Evolutionary conservation across 2,797 vertebrate species (phyloP), one percentile per base, ranked within the genome.

Genomic region (Dicrostonyx torquatus): DNA sequence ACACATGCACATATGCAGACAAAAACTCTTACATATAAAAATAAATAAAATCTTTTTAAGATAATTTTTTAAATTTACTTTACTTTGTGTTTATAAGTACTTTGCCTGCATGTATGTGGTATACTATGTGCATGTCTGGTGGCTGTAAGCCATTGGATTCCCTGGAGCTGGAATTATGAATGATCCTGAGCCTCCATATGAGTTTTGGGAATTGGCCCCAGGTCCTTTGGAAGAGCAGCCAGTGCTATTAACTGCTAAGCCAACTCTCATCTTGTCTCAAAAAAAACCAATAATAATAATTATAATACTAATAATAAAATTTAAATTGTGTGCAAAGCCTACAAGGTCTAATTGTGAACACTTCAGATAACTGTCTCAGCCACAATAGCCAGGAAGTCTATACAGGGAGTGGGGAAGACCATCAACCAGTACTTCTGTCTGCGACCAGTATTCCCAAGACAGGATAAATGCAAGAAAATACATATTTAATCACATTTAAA

Each of bases 401-500:
- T 7, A 2, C 72, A 58, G 29, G 3, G 9, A 70, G 4, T 37
- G n/a, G 5, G 24, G 68, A 62, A n/a, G 15, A 37, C 26, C 31
- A 20, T 18, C 26, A 53, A 29, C 10, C 5, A 29, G 14, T 40
- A 26, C 45, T 4, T 7, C 12, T 29, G 24, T 43, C 78, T 75
- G 53, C 72, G 34, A 37, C 22, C 18, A 4, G 4, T 34, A 87
- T 84, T 79, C 79, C 20, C 40, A 84, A 72, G 43, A 84, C 80
- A 87, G 70, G 18, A 14, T 62, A 76, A 58, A 58, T 12, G 11
- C 26, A 53, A 60, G 50, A 80, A 80, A 85, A 78, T 2, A 40
- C 29, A 73, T 14, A 40, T 43, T 55, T 37, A 14, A 55, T 91
- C 58, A 20, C 2, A 40, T 60, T 90, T 80, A 70, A 93, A 93